Evolutionary conservation across 2,797 vertebrate species (phyloP).

Genomic region (Tympanoctomys barrerae): DNA sequence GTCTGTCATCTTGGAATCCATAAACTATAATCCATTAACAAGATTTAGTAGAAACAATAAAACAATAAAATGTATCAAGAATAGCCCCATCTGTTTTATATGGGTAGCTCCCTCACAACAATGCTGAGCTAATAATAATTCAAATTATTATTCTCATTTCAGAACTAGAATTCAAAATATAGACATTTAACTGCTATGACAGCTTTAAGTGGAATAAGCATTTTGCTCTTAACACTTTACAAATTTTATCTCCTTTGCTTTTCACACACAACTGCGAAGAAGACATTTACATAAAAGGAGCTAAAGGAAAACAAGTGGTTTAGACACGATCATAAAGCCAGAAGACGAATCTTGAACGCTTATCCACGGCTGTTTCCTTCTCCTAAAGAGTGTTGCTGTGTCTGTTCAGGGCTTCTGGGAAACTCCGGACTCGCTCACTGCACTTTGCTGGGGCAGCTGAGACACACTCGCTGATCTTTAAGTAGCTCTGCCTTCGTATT

Average conservation of each 20-base stretch:
- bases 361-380: not conserved
- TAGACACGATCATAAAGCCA: not conserved
- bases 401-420: not conserved
- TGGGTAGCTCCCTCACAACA: not conserved
- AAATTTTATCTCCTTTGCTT: not conserved
- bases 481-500: not conserved
- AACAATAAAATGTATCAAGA: not conserved
- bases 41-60: not conserved
- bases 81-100: not conserved
- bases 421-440: not conserved
- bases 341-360: not conserved
- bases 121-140: not conserved
- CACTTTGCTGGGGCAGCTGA: not conserved
- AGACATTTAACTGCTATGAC: not conserved
- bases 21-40: not conserved
- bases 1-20: not conserved
- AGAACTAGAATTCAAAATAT: slow-evolving; percentile 17
- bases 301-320: not conserved
- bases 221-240: not conserved
- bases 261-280: not conserved
- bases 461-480: not conserved
- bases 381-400: not conserved
- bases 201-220: not conserved
- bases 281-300: not conserved
- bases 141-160: not conserved